Conservation (phyloP, 1,140 invertebrate genomes). For the Ptiloglossa arizonensis region DNA sequence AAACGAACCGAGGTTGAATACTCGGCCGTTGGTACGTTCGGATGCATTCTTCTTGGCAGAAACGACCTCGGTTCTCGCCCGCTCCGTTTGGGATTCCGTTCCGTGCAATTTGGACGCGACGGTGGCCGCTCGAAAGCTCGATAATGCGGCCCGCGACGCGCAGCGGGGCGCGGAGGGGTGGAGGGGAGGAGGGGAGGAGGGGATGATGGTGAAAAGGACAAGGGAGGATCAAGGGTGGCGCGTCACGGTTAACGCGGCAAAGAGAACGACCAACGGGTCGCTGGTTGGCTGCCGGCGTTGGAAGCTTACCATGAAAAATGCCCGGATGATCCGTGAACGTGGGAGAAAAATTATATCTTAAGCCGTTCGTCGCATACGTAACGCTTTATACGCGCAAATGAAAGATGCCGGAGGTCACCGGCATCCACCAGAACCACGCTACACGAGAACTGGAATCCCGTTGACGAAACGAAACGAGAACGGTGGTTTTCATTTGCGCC, state of each 20-base stretch:
- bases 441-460: too few species aligned
- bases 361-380: constrained; percentile 26
- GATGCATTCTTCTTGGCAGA: constrained; percentile 58
- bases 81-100: constrained; percentile 66
- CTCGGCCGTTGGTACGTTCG: background rate
- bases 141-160: constrained; percentile 61
- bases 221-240: constrained; percentile 26
- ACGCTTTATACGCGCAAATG: background rate
- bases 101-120: constrained; percentile 62
- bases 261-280: constrained; percentile 40
- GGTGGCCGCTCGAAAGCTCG: constrained; percentile 55
- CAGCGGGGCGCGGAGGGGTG: too few species aligned
- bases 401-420: background rate
- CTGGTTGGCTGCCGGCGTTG: constrained; percentile 49
- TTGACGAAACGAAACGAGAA: too few species aligned
- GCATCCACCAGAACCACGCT: too few species aligned
- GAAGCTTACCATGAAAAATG: constrained; percentile 76
- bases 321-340: constrained; percentile 67
- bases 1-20: constrained; percentile 6
- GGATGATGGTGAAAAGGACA: constrained; percentile 49
- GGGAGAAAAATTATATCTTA: constrained; percentile 72
- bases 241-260: constrained; percentile 29
- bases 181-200: too few species aligned
- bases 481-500: too few species aligned
- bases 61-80: constrained; percentile 50